phyloP scores from a whole-genome alignment of 2,797 vertebrate species.

The Poeciliopsis gracilis region DNA sequence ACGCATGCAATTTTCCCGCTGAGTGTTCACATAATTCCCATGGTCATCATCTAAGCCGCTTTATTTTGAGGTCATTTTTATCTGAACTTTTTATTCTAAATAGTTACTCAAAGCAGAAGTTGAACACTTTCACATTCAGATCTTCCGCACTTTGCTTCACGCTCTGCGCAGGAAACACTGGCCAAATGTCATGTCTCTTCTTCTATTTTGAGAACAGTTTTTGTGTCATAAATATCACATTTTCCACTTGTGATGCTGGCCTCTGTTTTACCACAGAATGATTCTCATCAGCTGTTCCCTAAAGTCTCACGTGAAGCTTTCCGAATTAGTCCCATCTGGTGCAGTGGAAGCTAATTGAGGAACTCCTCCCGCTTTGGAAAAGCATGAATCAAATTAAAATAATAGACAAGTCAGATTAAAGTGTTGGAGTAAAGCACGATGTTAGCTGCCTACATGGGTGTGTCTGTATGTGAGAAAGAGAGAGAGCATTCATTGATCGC shows the following conservation, averaged over 20 bases:
- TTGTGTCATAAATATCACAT: background rate
- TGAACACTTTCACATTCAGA: background rate
- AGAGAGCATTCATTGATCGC: slow-evolving; percentile 12
- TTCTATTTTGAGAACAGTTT: background rate
- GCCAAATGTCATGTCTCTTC: background rate
- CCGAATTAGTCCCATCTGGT: background rate
- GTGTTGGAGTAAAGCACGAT: background rate
- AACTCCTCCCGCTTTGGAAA: background rate
- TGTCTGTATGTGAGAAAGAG: slow-evolving; percentile 8
- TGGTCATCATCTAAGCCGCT: background rate
- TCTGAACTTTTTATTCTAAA: background rate
- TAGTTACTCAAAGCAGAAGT: background rate
- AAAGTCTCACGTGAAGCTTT: background rate
- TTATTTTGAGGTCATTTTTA: background rate
- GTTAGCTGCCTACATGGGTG: background rate
- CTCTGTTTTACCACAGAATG: background rate
- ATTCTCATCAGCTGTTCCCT: background rate
- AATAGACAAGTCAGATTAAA: background rate
- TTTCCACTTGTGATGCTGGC: background rate
- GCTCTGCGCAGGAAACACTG: background rate
- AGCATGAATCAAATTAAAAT: background rate
- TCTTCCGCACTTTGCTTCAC: background rate
- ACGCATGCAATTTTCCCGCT: background rate
- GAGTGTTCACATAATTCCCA: background rate
- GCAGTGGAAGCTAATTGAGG: background rate